Percentiles rank a stretch among this genome's conserved stretches.
These are phyloP conservation scores for Ectropis grisescens DNA, from an alignment of 1,140 invertebrate genomes.

Conservation along the genomic window DNA sequence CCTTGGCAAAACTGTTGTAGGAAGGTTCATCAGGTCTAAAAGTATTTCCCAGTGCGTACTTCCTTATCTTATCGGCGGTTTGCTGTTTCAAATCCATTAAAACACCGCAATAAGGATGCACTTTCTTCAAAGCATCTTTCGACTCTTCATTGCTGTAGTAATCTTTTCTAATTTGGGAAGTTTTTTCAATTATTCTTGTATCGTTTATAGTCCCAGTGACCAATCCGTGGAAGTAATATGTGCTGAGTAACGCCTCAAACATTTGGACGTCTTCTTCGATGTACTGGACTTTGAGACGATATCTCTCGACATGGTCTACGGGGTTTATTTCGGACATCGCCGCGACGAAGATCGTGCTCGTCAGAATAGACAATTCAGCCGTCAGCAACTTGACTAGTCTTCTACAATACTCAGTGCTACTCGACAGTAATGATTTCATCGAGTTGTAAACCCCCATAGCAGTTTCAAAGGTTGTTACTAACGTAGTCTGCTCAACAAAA, in stretches of 20 bases:
- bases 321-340: slow-evolving; percentile 47
- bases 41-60: slow-evolving; percentile 50
- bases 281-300: slow-evolving; percentile 76
- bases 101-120: slow-evolving; percentile 45
- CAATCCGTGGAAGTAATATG: slow-evolving; percentile 50
- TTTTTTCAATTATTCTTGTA: slow-evolving; percentile 23
- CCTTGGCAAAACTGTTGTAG: slow-evolving; percentile 51
- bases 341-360: slow-evolving; percentile 52
- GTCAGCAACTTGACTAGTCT: slow-evolving; percentile 26
- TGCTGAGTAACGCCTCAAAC: slow-evolving; percentile 44
- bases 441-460: too few species aligned
- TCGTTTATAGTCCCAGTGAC: slow-evolving; percentile 40
- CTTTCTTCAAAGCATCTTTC: slow-evolving; percentile 25
- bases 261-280: slow-evolving; percentile 73
- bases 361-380: slow-evolving; percentile 58
- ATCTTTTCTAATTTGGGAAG: slow-evolving; percentile 23
- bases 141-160: slow-evolving; percentile 24
- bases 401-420: too few species aligned
- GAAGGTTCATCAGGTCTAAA: slow-evolving; percentile 49
- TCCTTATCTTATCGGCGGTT: slow-evolving; percentile 32
- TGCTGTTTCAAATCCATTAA: slow-evolving; percentile 35
- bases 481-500: too few species aligned
- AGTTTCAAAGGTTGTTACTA: too few species aligned
- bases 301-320: slow-evolving; percentile 84
- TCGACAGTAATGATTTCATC: too few species aligned